Conservation (phyloP, 2,888 invertebrate species). For the Clivina fossor region DNA sequence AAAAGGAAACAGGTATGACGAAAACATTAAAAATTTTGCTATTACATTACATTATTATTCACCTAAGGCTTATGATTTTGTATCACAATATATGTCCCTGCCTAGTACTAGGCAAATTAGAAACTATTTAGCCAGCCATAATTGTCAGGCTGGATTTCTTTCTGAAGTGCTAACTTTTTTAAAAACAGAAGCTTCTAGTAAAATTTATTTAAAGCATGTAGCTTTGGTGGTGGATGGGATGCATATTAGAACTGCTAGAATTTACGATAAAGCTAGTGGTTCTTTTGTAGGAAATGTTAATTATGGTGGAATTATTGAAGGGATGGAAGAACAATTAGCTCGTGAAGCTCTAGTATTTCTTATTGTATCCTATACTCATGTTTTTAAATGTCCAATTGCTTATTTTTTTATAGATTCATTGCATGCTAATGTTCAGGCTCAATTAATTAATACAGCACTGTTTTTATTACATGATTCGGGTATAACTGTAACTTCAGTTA, state of each 20-base stretch:
- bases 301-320: slow-evolving; percentile 6
- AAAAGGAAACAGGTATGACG: slow-evolving; percentile 4
- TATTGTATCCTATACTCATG: neutral
- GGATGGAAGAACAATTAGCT: neutral
- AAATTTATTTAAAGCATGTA: neutral
- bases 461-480: neutral
- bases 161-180: neutral
- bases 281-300: neutral
- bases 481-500: slow-evolving; percentile 3
- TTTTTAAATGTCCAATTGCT: slow-evolving; percentile 8
- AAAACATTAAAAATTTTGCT: slow-evolving; percentile 4
- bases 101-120: neutral
- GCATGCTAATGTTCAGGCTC: slow-evolving; percentile 5
- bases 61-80: slow-evolving; percentile 9
- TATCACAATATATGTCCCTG: neutral
- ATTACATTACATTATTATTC: slow-evolving; percentile 10
- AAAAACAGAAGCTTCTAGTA: neutral
- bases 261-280: neutral
- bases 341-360: slow-evolving; percentile 5
- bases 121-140: neutral
- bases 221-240: neutral
- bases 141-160: neutral
- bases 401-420: slow-evolving; percentile 6
- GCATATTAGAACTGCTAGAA: slow-evolving; percentile 1
- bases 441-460: neutral